Base-by-base conservation (phyloP, 1,140 invertebrate species). In the Apocrypta bakeri region DNA sequence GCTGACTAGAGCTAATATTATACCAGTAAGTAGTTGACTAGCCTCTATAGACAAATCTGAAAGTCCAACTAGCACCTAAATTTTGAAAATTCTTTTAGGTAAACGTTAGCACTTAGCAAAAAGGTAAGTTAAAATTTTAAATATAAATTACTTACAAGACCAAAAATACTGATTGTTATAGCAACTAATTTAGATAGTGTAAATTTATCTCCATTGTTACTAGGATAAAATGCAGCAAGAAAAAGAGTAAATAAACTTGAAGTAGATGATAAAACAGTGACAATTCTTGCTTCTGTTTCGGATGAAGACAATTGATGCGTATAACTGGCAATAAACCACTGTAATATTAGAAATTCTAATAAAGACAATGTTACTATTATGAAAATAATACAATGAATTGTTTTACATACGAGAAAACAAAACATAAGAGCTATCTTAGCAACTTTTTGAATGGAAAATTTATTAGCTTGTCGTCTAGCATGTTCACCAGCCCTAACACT, bases 241-340 rank as follows among this genome's bases (percentile, higher is more conserved):
- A 97, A 91, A 31, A 98, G 92, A 8, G 96, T 97, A 87, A 98
- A 98, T 66, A 98, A 92, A 87, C 95, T 96, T 33, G 97, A 97
- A 9, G 96, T 95, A 2, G 96, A 97, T 37, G 96, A 97, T 72
- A 98, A 90, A 68, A 97, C 94, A 88, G 96, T 96, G 73, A 97
- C 95, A 86, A 97, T 93, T 84, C 95, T 94, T 76, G 95, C 93
- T 91, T 97, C 95, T 17, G 95, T 95, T 88, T 95, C 92, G 37
- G 94, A 92, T 79, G 98, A 90, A 33, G 97, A 96, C 85, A 96
- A 92, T 92, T 98, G 96, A 91, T 96, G 97, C 48, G 94, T 94
- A 87, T 96, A 96, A 91, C 96, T 97, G 14, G 95, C 96, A 85
- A 95, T 87, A 91, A 97, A 97, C 96, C 96, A 97, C 95, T 96